Evolutionary conservation across 2,888 invertebrate species (phyloP).

Genomic region (Lasioglossum marginatum): DNA sequence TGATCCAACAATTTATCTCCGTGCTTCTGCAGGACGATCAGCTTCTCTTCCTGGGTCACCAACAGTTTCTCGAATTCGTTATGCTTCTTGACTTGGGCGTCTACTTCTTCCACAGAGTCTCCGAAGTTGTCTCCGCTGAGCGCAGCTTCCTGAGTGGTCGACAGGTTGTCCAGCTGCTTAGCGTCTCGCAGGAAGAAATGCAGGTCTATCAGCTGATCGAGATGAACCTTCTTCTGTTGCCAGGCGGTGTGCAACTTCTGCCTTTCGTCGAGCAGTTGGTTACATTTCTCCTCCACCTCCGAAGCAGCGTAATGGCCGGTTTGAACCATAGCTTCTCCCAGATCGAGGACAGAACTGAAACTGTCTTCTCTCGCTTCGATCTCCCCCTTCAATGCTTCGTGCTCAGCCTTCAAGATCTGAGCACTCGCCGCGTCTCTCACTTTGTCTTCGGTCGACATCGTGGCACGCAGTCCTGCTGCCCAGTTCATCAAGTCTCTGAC

Average conservation of each 20-base stretch:
- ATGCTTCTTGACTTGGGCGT: conserved; percentile 95
- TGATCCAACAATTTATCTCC: conserved; percentile 94
- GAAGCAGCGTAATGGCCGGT: conserved; percentile 92
- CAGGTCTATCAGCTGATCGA: conserved; percentile 96
- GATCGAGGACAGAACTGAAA: conserved; percentile 90
- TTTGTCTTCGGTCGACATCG: conserved; percentile 92
- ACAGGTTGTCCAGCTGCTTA: conserved; percentile 95
- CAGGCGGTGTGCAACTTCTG: conserved; percentile 93
- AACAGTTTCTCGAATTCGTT: conserved; percentile 97
- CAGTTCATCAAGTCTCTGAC: conserved; percentile 95
- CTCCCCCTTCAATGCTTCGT: conserved; percentile 92
- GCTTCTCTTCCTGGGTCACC: conserved; percentile 94
- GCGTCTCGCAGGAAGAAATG: conserved; percentile 98
- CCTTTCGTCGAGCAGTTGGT: conserved; percentile 91
- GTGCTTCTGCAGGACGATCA: conserved; percentile 92
- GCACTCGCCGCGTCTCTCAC: conserved; percentile 93
- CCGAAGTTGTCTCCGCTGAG: conserved; percentile 90
- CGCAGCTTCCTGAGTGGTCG: conserved; percentile 94
- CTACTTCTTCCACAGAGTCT: conserved; percentile 94
- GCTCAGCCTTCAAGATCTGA: conserved; percentile 93
- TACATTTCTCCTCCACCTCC: conserved; percentile 93
- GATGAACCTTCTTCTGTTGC: conserved; percentile 94
- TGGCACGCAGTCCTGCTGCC: conserved; percentile 91
- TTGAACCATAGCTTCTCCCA: conserved; percentile 93
- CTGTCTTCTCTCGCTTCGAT: conserved; percentile 95